Evolutionary conservation across 2,888 invertebrate species (phyloP).

Genomic region (Lasioglossum pauxillum): DNA sequence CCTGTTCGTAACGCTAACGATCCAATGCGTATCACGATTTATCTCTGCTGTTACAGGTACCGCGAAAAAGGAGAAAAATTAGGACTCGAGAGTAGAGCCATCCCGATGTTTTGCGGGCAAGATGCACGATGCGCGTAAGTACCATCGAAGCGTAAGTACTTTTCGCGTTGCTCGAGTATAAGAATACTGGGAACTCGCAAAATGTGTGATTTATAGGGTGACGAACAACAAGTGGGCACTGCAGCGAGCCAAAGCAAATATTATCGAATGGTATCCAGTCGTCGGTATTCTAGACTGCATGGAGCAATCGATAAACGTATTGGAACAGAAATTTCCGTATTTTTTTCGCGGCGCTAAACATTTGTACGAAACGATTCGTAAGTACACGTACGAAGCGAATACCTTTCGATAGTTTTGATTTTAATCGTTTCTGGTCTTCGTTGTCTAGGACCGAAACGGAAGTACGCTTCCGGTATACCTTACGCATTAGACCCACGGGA

Average conservation of each 20-base stretch:
- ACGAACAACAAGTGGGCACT: slow-evolving; percentile 86
- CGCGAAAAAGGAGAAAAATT: slow-evolving; percentile 79
- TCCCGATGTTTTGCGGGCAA: slow-evolving; percentile 89
- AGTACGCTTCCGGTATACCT: slow-evolving; percentile 58
- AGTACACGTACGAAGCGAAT: slow-evolving; percentile 72
- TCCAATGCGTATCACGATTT: neutral
- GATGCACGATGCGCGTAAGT: slow-evolving; percentile 87
- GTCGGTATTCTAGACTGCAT: slow-evolving; percentile 87
- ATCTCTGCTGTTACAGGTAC: slow-evolving; percentile 66
- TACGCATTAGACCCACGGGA: slow-evolving; percentile 57
- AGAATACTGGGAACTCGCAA: neutral
- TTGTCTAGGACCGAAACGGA: slow-evolving; percentile 82
- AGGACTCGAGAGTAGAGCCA: slow-evolving; percentile 84
- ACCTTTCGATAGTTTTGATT: neutral
- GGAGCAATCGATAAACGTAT: slow-evolving; percentile 85
- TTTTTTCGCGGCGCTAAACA: slow-evolving; percentile 86
- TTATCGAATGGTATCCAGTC: slow-evolving; percentile 86
- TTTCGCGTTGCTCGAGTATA: neutral
- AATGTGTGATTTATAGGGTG: slow-evolving; percentile 79
- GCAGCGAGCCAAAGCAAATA: slow-evolving; percentile 86
- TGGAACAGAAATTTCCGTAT: slow-evolving; percentile 86
- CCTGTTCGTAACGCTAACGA: neutral
- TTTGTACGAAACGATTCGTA: slow-evolving; percentile 85
- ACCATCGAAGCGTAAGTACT: slow-evolving; percentile 6
- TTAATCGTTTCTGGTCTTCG: neutral